Base-by-base conservation (phyloP, 2,888 invertebrate genomes). In the Ectemnius cavifrons region DNA sequence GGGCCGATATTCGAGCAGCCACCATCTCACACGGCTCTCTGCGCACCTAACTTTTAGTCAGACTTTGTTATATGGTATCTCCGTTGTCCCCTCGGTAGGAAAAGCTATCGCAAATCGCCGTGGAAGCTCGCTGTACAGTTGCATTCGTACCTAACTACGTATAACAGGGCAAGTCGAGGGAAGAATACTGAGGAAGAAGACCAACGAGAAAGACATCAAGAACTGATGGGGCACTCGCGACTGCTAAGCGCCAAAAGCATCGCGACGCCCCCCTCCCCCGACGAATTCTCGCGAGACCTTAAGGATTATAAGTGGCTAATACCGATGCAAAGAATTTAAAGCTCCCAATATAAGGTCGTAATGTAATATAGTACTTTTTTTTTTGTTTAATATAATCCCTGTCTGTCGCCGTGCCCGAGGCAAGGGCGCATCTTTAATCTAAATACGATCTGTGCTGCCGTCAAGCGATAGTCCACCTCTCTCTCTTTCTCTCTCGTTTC, bases 281-380 rank as follows among this genome's bases (percentile, higher is more conserved):
- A 27, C 20, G 47, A 56, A 67, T 75, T 58, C 68, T 73, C 73
- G 74, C 67, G 46, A 69, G 71, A 60, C 71, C 63, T 66, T 59
- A 63, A 58, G 67, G 67, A 67, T 57, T 78, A 60, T 65, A 67
- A 63, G 75, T 78, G 64, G 78, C 68, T 67, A 71, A 69, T 57
- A 67, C 59, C 66, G 67, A 70, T 49, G 61, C 59, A 20, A 68
- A 63, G 67, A 71, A 66, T 75, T 20, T 59, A 73, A 77, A 79
- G 69, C 67, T 77, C 59, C 45, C 57, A 45, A 62, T 63, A 47
- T 49, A 71, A 80, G 57, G 62, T 75, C 71, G 6, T 52, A 52
- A 63, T 37, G 11, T 73, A 69, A 68, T 66, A 72, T 70, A 56
- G 59, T 70, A 78, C 56, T 23, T 23, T 23, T 60, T 73, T 60